Conservation (phyloP, 2,888 invertebrate genomes). For the Temnothorax ravouxi region DNA sequence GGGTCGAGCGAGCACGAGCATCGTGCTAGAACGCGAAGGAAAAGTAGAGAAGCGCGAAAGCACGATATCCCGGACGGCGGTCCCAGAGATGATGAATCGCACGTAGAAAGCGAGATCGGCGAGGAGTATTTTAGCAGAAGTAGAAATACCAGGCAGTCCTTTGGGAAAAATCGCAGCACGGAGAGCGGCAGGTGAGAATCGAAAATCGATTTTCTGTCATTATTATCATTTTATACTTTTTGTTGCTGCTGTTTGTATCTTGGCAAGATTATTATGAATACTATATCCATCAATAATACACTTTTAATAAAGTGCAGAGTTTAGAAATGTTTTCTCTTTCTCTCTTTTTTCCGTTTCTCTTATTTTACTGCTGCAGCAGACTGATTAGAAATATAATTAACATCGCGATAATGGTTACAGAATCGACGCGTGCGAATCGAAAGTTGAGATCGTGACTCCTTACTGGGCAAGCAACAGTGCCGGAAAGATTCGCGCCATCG, state of each 20-base stretch:
- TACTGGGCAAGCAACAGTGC: conserved; percentile 98
- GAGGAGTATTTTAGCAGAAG: conserved; percentile 88
- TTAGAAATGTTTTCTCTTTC: background rate
- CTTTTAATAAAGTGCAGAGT: background rate
- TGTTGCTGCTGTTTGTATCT: background rate
- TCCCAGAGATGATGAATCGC: conserved; percentile 78
- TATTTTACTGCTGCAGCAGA: background rate
- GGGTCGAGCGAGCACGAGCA: conserved; percentile 85
- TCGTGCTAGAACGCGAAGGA: conserved; percentile 76
- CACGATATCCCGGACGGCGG: conserved; percentile 82
- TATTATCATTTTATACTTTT: background rate
- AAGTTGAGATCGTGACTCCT: conserved; percentile 96
- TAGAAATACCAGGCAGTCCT: conserved; percentile 88
- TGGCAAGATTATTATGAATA: background rate
- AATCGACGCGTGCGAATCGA: conserved; percentile 96
- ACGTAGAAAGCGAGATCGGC: conserved; percentile 84
- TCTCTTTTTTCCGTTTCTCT: background rate
- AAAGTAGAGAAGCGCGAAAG: conserved; percentile 69
- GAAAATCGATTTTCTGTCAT: background rate
- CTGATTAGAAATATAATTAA: background rate
- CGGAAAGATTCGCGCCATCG: conserved; percentile 95
- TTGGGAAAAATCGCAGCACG: conserved; percentile 86
- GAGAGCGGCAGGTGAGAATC: conserved; percentile 87
- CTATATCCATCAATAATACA: background rate
- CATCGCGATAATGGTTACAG: conserved; percentile 85